phyloP scores from a whole-genome alignment of 2,797 vertebrate species.

The Carcharodon carcharias region DNA sequence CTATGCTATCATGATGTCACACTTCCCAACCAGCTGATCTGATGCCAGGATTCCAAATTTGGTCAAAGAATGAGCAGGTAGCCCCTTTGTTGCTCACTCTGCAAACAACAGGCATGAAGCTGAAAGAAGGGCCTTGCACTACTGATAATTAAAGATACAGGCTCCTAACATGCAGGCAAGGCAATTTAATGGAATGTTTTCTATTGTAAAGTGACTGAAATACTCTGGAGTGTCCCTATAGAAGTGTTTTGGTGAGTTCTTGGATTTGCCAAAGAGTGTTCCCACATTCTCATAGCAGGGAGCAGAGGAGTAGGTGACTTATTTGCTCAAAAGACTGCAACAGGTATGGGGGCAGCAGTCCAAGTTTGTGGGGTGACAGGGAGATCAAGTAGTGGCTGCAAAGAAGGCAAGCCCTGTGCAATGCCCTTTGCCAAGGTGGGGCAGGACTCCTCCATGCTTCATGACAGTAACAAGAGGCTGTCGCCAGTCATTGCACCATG shows the following conservation, averaged over 20 bases:
- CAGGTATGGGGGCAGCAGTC: too few species aligned
- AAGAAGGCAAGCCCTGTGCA: too few species aligned
- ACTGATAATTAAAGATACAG: background rate
- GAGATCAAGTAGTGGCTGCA: too few species aligned
- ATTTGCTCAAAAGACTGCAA: too few species aligned
- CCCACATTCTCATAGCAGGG: too few species aligned
- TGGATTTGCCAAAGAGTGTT: too few species aligned
- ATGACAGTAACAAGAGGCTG: background rate
- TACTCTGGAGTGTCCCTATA: background rate
- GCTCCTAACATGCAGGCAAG: background rate
- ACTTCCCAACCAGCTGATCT: background rate
- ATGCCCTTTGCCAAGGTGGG: too few species aligned
- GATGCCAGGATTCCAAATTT: background rate
- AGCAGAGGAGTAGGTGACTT: too few species aligned
- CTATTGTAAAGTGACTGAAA: background rate
- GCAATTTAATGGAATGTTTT: background rate
- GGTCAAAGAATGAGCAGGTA: background rate
- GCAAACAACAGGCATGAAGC: background rate
- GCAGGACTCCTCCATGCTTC: too few species aligned
- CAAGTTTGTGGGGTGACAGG: too few species aligned
- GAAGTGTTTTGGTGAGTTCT: too few species aligned
- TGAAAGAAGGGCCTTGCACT: background rate
- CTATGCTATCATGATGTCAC: background rate
- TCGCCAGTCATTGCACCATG: background rate
- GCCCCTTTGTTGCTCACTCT: background rate